Base-by-base conservation (phyloP, 2,888 invertebrate species). In the Acleris emargana region DNA sequence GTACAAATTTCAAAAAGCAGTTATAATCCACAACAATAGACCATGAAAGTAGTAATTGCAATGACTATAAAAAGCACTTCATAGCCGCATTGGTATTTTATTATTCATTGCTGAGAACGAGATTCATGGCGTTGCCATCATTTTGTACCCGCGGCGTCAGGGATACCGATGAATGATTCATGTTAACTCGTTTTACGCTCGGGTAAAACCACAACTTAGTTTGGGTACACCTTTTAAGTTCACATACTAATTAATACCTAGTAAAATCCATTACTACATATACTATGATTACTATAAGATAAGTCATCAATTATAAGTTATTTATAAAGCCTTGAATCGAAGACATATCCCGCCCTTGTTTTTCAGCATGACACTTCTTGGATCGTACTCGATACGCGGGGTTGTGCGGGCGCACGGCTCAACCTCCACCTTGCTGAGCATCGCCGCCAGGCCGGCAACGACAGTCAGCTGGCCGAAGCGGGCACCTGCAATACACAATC, bases 341-440 rank as follows among this genome's bases (percentile, higher is more conserved):
- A 92, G 81, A 85, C 86, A 91, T 70, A 92, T 91, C 61, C 91
- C 86, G 52, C 91, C 92, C 75, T 87, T 88, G 73, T 91, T 92
- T 75, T 91, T 92, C 16, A 92, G 80, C 87, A 92, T 87, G 22
- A 92, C 88, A 67, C 92, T 92, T 59, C 92, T 77, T 1, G 92
- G 80, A 62, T 92, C 92, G 72, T 91, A 92, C 32, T 86, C 75
- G 64, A 92, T 89, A 5, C 68, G 73, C 1, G 89, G 72, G 7
- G 91, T 87, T 11, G 92, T 92, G 42, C 75, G 80, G 1, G 82
- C 73, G 72, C 91, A 89, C 1, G 91, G 89, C 69, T 89, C 88
- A 64, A 92, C 83, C 11, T 67, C 50, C 70, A 85, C 86, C 1
- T 75, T 77, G 67, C 80, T 81, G 59, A 92, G 81, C 57, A 88